A percentile compares a stretch with the other conserved stretches of the same genome.
phyloP scores from a whole-genome alignment of 2,888 invertebrate genomes.

The Meiosimyza platycephala region DNA sequence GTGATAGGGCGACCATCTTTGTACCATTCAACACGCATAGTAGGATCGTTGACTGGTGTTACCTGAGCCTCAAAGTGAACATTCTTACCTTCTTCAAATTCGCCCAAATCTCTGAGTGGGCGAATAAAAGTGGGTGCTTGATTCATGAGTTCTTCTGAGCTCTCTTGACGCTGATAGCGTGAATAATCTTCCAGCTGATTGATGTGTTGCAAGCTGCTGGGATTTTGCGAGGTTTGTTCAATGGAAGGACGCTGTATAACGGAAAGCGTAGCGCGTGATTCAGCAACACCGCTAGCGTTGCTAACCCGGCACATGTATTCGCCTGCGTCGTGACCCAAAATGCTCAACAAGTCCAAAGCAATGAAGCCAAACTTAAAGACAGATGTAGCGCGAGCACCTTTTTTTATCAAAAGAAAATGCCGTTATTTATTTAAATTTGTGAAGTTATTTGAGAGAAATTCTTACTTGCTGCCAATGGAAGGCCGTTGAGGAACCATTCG shows the following conservation, averaged over 20 bases:
- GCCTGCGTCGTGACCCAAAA: conserved; percentile 87
- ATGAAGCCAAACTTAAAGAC: conserved; percentile 98
- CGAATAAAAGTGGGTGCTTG: conserved; percentile 90
- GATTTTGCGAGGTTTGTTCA: conserved; percentile 90
- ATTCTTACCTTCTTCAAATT: conserved; percentile 89
- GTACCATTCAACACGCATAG: conserved; percentile 95
- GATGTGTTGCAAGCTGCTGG: conserved; percentile 90
- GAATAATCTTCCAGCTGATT: conserved; percentile 92
- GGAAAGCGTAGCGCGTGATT: conserved; percentile 84
- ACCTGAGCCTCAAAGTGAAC: conserved; percentile 94
- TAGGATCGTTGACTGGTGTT: conserved; percentile 91
- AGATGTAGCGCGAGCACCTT: conserved; percentile 94
- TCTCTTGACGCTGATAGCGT: conserved; percentile 86
- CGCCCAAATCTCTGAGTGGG: conserved; percentile 86
- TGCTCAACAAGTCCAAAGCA: conserved; percentile 89
- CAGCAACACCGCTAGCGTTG: conserved; percentile 87
- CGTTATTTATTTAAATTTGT: neutral
- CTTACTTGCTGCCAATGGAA: conserved; percentile 91
- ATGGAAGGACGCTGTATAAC: conserved; percentile 86
- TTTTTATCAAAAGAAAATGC: conserved; percentile 25
- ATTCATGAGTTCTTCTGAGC: conserved; percentile 82
- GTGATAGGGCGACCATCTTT: conserved; percentile 95
- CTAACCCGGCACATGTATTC: conserved; percentile 91
- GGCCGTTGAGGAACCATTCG: conserved; percentile 95
- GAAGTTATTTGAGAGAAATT: conserved; percentile 46